phyloP scores from a whole-genome alignment of 2,797 vertebrate genomes.

The Hemibagrus guttatus region DNA sequence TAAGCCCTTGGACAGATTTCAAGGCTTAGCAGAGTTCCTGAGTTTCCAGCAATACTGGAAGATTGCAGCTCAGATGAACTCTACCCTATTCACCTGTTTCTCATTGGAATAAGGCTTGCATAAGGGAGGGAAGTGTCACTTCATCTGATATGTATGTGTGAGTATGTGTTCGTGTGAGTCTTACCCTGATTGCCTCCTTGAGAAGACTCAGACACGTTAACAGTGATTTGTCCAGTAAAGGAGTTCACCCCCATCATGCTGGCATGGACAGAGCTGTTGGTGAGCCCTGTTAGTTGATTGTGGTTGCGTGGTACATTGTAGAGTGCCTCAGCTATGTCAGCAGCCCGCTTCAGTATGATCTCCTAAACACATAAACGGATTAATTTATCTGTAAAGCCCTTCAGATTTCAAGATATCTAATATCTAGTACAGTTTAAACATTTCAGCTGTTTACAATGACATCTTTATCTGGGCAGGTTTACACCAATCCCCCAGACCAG shows the following conservation, averaged over 20 bases:
- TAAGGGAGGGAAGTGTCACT: conserved; percentile 17
- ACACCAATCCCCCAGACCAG: not conserved
- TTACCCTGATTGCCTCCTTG: conserved; percentile 94
- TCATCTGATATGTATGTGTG: not conserved
- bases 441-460: not conserved
- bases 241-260: conserved; percentile 99
- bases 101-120: conserved; percentile 5
- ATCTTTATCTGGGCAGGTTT: not conserved
- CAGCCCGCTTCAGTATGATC: conserved; percentile 95
- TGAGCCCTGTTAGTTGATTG: conserved; percentile 89
- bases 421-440: not conserved
- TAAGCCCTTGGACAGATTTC: conserved; percentile 28
- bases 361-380: conserved; percentile 73
- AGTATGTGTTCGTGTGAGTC: conserved; percentile 26
- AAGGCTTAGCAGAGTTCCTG: conserved; percentile 38
- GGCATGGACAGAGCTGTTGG: conserved; percentile 86
- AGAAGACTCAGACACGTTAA: conserved; percentile 91
- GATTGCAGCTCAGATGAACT: conserved; percentile 29
- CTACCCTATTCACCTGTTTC: conserved; percentile 29
- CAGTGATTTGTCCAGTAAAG: conserved; percentile 93
- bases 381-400: not conserved
- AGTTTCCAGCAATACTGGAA: conserved; percentile 8
- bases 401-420: too few species aligned
- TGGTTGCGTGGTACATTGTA: conserved; percentile 97
- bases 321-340: conserved; percentile 95